phyloP scores from a whole-genome alignment of 2,888 invertebrate species.

The Drosophila demipolita region DNA sequence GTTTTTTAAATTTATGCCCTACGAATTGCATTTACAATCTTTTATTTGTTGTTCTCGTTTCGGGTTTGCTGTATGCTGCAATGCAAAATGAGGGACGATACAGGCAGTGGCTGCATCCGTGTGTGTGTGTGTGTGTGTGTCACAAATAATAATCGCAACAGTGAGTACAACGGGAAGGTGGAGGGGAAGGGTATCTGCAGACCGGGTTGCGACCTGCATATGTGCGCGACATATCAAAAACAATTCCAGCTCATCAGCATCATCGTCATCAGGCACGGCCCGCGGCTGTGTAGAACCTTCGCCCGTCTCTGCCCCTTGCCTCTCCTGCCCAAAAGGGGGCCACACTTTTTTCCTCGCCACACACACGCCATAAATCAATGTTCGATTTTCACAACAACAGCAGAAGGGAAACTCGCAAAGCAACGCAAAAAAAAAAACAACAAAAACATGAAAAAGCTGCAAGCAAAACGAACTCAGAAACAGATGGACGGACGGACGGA shows the following conservation, averaged over 20 bases:
- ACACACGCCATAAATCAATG: slow-evolving; percentile 82
- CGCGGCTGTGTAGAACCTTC: slow-evolving; percentile 39
- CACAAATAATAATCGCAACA: slow-evolving; percentile 72
- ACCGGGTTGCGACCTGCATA: slow-evolving; percentile 45
- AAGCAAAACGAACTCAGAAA: slow-evolving; percentile 26
- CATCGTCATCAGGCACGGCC: slow-evolving; percentile 61
- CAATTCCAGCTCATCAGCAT: slow-evolving; percentile 81
- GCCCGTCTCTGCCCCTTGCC: not conserved
- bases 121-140: slow-evolving; percentile 46
- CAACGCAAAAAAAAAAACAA: slow-evolving; percentile 47
- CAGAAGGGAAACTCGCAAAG: slow-evolving; percentile 74
- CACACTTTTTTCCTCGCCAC: slow-evolving; percentile 58
- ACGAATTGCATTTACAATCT: slow-evolving; percentile 79
- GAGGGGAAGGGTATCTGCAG: slow-evolving; percentile 29
- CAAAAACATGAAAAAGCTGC: slow-evolving; percentile 22
- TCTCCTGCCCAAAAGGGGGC: slow-evolving; percentile 10
- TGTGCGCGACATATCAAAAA: slow-evolving; percentile 70
- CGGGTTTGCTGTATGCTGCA: slow-evolving; percentile 36
- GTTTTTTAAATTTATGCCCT: slow-evolving; percentile 76
- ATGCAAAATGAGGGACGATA: slow-evolving; percentile 64
- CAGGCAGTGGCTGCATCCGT: slow-evolving; percentile 30
- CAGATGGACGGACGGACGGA: slow-evolving; percentile 17
- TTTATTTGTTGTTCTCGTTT: slow-evolving; percentile 32
- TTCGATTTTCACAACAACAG: slow-evolving; percentile 77
- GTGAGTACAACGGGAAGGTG: slow-evolving; percentile 10